phyloP scores from a whole-genome alignment of 64 coral and sea anemone species.

The Porites lutea region DNA sequence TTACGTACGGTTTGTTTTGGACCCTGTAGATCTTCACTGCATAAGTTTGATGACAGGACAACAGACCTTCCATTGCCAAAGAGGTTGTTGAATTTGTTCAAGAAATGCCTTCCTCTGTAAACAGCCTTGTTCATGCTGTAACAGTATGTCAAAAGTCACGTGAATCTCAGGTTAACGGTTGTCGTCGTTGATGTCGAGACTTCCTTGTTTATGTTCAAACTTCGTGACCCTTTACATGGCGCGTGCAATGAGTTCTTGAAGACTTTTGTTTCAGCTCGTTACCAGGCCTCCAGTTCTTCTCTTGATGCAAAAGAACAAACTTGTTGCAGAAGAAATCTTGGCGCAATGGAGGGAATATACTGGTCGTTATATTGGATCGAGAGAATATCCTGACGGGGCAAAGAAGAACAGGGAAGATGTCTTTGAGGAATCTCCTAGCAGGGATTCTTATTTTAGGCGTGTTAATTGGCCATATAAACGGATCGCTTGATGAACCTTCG shows the following conservation, averaged over 20 bases:
- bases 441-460: neutral
- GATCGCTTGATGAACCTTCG: neutral
- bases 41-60: neutral
- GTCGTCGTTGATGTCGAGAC: too few species aligned
- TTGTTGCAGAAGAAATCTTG: neutral
- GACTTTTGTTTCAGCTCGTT: neutral
- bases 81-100: neutral
- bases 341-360: neutral
- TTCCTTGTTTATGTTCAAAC: neutral
- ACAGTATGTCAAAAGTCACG: too few species aligned
- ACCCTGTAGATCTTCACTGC: neutral
- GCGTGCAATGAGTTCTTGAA: too few species aligned
- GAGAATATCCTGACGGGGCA: neutral
- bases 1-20: neutral
- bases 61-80: neutral
- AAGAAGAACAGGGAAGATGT: neutral
- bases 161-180: too few species aligned
- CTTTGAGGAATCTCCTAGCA: neutral
- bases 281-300: neutral
- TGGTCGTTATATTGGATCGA: neutral
- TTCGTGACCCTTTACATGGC: slow-evolving; percentile 4
- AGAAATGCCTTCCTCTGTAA: neutral
- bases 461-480: neutral
- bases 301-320: neutral
- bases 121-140: neutral